Evolutionary conservation across 2,888 invertebrate genomes (phyloP).

Genomic region (Odontothrips loti): DNA sequence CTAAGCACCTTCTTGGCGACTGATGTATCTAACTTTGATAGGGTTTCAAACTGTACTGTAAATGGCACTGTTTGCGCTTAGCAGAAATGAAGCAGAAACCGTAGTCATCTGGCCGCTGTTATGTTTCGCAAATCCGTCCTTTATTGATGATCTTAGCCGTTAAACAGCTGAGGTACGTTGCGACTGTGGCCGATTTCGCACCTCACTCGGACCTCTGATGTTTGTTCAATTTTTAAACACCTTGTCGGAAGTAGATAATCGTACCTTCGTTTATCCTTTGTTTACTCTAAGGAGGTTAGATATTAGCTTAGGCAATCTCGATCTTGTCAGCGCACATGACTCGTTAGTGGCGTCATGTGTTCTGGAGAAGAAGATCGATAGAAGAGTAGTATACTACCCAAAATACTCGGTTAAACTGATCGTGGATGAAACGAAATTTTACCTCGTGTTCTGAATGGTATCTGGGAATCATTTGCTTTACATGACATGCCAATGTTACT

Average conservation of each 20-base stretch:
- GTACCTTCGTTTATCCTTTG: background rate
- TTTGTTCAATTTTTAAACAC: background rate
- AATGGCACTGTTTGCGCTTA: background rate
- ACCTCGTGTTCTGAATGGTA: background rate
- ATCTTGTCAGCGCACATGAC: background rate
- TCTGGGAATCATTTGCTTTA: background rate
- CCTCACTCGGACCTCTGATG: background rate
- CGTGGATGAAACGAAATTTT: background rate
- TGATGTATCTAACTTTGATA: no score
- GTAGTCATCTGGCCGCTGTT: background rate
- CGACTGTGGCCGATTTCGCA: background rate
- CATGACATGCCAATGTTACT: background rate
- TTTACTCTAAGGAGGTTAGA: background rate
- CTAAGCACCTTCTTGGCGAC: no score
- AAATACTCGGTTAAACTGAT: background rate
- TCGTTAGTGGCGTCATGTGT: background rate
- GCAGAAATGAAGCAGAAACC: constrained; percentile 1
- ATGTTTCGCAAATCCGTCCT: background rate
- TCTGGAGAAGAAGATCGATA: background rate
- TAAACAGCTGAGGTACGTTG: background rate
- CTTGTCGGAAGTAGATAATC: background rate
- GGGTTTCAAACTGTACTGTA: no score
- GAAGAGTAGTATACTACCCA: background rate
- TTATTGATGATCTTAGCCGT: background rate
- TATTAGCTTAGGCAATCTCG: background rate